These are phyloP conservation scores for Cydia pomonella DNA, from an alignment of 1,140 invertebrate genomes.

Conservation along the genomic window DNA sequence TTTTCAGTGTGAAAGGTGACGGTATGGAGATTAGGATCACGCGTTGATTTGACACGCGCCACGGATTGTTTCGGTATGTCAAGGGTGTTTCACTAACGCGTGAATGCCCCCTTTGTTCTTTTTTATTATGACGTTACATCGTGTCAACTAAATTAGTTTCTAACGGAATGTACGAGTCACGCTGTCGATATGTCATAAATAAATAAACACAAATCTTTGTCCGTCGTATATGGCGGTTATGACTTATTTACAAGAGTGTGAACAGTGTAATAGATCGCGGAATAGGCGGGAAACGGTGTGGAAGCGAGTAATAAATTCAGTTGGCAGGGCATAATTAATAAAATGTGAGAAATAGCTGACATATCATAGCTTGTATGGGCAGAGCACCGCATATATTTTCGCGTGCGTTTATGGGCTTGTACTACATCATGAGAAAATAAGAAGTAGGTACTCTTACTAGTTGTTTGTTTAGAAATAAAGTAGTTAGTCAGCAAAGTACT, in stretches of 20 bases:
- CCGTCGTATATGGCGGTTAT: constrained; percentile 35
- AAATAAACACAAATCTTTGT: constrained; percentile 29
- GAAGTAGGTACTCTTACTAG: constrained; percentile 24
- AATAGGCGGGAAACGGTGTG: constrained; percentile 35
- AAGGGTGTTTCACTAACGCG: constrained; percentile 67
- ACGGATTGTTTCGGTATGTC: constrained; percentile 61
- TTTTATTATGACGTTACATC: constrained; percentile 45
- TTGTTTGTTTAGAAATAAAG: constrained; percentile 10
- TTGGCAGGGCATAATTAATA: constrained; percentile 49
- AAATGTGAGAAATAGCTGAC: constrained; percentile 73
- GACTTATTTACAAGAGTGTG: constrained; percentile 43
- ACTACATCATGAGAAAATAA: constrained; percentile 53
- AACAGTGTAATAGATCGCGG: constrained; percentile 42
- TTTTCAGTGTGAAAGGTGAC: constrained; percentile 69
- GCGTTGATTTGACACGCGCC: constrained; percentile 61
- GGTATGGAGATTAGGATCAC: constrained; percentile 71
- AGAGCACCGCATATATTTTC: constrained; percentile 53
- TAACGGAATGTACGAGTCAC: constrained; percentile 61
- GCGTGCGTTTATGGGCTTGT: constrained; percentile 54
- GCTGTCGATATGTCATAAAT: constrained; percentile 35
- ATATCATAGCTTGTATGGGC: constrained; percentile 55
- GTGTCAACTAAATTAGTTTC: constrained; percentile 60
- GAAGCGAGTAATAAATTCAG: constrained; percentile 41
- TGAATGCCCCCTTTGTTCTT: constrained; percentile 59
- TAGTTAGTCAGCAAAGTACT: neutral